Evolutionary conservation across 2,113 vertebrate species (phyloP).

Genomic region (Beaufortia kweichowensis): DNA sequence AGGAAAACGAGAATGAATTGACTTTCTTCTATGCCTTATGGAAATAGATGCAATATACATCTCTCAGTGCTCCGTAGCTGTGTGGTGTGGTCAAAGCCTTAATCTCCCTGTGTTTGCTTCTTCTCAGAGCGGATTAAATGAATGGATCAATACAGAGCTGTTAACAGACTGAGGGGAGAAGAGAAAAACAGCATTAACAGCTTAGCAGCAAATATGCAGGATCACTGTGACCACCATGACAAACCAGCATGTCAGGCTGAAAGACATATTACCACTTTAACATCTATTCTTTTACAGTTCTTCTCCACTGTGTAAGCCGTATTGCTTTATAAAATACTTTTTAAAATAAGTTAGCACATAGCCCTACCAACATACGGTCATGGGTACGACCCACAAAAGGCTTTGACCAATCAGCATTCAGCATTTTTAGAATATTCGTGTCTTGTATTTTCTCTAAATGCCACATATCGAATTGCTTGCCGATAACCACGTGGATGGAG

Average conservation of each 20-base stretch:
- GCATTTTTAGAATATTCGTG: no score
- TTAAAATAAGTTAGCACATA: no score
- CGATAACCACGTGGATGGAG: background rate
- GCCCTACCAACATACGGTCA: no score
- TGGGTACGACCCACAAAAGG: no score
- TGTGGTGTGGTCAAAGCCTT: background rate
- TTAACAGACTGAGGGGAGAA: slow-evolving; percentile 43
- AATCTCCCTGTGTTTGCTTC: slow-evolving; percentile 39
- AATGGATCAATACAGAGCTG: slow-evolving; percentile 40
- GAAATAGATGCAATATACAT: slow-evolving; percentile 24
- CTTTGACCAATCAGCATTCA: no score
- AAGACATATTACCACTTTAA: background rate
- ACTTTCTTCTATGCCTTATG: slow-evolving; percentile 5
- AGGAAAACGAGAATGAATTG: background rate
- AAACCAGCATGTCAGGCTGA: background rate
- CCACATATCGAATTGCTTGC: background rate
- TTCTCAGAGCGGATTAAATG: slow-evolving; percentile 34
- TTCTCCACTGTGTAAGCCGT: background rate
- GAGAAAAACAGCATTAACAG: slow-evolving; percentile 38
- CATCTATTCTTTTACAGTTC: background rate
- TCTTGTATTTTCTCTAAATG: background rate
- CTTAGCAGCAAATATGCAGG: slow-evolving; percentile 29
- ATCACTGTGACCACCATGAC: slow-evolving; percentile 28
- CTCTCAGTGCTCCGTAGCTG: slow-evolving; percentile 21
- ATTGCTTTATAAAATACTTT: no score